phyloP scores from a whole-genome alignment of 2,797 vertebrate genomes.

The Hippopotamyrus pictus region DNA sequence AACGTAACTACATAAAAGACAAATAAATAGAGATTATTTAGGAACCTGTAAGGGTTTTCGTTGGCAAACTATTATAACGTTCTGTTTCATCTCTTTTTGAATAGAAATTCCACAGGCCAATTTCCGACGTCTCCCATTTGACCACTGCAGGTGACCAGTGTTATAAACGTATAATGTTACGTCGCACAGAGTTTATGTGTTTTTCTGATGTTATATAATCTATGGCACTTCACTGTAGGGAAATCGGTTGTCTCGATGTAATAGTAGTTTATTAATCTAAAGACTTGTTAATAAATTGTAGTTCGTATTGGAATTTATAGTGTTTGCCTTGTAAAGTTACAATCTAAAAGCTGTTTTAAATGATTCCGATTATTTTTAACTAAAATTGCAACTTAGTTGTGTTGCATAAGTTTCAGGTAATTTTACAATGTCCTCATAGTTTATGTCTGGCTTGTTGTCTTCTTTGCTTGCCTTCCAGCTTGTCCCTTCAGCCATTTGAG shows the following conservation, averaged over 20 bases:
- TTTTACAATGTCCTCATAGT: background rate
- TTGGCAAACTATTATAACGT: background rate
- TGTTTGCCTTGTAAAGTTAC: background rate
- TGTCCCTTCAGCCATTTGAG: conserved; percentile 91
- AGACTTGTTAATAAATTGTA: background rate
- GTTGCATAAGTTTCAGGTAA: background rate
- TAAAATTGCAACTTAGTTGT: background rate
- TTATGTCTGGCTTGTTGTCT: background rate
- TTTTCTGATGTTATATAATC: background rate
- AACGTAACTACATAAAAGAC: background rate
- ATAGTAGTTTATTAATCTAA: background rate
- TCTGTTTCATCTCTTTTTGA: conserved; percentile 11
- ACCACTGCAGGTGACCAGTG: conserved; percentile 83
- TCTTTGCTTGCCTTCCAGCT: conserved; percentile 52
- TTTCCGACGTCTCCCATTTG: conserved; percentile 88
- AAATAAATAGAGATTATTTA: background rate
- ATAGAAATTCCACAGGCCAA: conserved; percentile 79
- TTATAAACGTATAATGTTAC: background rate
- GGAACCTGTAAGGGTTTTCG: background rate
- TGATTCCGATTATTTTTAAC: background rate
- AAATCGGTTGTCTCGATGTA: background rate
- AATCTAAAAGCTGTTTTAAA: background rate
- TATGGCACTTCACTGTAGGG: background rate
- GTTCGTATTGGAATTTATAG: background rate
- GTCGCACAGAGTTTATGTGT: background rate